Evolutionary conservation across 2,113 vertebrate genomes (phyloP).

Genomic region (Xenopus tropicalis): UCB_Xtro_10.0 CM004443.2:19619001-19619500

Average conservation of each 20-base stretch:
- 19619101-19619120: slow-evolving; percentile 46
- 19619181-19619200: slow-evolving; percentile 25
- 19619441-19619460: neutral
- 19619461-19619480: neutral
- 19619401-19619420: neutral
- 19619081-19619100: slow-evolving; percentile 39
- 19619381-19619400: neutral
- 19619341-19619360: neutral
- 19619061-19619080: slow-evolving; percentile 13
- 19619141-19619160: slow-evolving; percentile 34
- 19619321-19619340: neutral
- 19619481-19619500: neutral
- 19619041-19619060: slow-evolving; percentile 31
- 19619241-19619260: slow-evolving; percentile 34
- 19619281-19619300: slow-evolving; percentile 35
- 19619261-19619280: slow-evolving; percentile 25
- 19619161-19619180: slow-evolving; percentile 34
- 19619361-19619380: slow-evolving; percentile 12
- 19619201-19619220: slow-evolving; percentile 37
- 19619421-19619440: neutral
- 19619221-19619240: slow-evolving; percentile 30
- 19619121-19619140: slow-evolving; percentile 23
- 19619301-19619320: slow-evolving; percentile 23
- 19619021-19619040: slow-evolving; percentile 40
- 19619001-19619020: slow-evolving; percentile 7